Evolutionary conservation across 2,797 vertebrate genomes (phyloP).

Genomic region (Sardinella longiceps): DNA sequence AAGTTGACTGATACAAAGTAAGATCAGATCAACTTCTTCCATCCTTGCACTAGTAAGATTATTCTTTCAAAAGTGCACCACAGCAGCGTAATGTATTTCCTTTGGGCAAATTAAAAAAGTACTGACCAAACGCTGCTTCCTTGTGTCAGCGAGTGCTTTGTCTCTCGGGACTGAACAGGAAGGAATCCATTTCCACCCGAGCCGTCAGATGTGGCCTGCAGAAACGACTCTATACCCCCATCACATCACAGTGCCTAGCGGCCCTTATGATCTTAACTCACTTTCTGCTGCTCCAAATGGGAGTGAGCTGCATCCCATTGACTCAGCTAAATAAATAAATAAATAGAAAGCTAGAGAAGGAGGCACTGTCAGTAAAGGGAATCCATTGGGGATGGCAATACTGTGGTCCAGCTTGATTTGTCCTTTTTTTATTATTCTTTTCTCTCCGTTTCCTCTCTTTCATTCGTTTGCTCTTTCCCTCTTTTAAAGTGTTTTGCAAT

Average conservation of each 20-base stretch:
- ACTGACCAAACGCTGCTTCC: background rate
- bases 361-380: background rate
- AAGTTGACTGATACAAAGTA: background rate
- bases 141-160: background rate
- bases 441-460: background rate
- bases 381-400: background rate
- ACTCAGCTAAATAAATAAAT: background rate
- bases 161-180: background rate
- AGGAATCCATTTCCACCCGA: background rate
- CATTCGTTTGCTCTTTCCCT: conserved; percentile 34
- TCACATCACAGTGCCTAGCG: background rate
- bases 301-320: background rate
- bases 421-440: background rate
- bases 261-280: background rate
- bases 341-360: background rate
- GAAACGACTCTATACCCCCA: background rate
- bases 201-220: background rate
- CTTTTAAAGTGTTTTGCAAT: conserved; percentile 60
- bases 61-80: background rate
- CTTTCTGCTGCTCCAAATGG: background rate
- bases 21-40: background rate
- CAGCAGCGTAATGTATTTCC: background rate
- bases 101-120: background rate
- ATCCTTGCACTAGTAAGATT: background rate
- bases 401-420: background rate